Evolutionary conservation across 2,113 vertebrate genomes (phyloP).

Genomic region (Cairina moschata): DNA sequence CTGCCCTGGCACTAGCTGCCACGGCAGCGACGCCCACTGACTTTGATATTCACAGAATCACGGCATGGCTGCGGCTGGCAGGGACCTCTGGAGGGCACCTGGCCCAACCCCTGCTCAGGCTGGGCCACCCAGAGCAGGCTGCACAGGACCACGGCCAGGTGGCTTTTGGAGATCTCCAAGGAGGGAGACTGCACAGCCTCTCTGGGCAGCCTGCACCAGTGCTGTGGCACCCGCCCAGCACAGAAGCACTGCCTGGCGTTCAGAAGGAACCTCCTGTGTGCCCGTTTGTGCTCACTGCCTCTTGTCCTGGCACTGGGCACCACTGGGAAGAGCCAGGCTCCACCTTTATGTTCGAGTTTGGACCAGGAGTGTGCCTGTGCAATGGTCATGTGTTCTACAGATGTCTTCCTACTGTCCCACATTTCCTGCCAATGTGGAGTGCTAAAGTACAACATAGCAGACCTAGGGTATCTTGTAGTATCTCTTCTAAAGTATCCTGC

Average conservation of each 20-base stretch:
- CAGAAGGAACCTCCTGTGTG: background rate
- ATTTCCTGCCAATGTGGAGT: background rate
- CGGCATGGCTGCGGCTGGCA: too few species aligned
- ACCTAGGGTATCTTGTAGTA: background rate
- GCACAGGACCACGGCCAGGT: background rate
- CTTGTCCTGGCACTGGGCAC: background rate
- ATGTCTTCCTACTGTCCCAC: background rate
- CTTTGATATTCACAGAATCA: background rate
- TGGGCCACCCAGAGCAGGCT: background rate
- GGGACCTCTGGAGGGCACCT: too few species aligned
- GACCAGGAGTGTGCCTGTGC: background rate
- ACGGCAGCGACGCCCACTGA: background rate
- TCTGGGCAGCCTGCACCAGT: background rate
- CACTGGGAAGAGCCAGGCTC: background rate
- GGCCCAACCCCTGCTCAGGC: too few species aligned
- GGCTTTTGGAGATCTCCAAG: background rate
- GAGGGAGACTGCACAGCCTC: background rate
- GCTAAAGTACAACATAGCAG: background rate
- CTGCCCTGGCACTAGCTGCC: background rate
- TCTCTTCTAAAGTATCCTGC: background rate
- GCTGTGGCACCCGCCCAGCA: background rate
- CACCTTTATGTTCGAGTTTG: background rate
- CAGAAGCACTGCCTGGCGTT: background rate
- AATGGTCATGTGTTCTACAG: background rate
- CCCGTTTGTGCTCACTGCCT: background rate